Evolutionary conservation across 2,113 vertebrate species (phyloP).

Genomic region (Eira barbara): DNA sequence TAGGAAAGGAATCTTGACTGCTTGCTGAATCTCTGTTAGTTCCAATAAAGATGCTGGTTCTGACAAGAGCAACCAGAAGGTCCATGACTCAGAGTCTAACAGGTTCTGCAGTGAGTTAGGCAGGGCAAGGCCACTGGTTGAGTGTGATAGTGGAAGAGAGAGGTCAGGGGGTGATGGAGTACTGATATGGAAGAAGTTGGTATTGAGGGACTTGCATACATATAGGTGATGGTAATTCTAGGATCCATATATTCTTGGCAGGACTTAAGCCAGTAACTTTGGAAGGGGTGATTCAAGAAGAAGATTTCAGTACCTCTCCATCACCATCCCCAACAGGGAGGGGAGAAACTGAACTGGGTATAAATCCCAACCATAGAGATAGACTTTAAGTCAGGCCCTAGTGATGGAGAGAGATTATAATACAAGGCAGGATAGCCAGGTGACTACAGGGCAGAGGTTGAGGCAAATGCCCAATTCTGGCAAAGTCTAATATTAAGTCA

Average conservation of each 20-base stretch:
- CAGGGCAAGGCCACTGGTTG: not conserved
- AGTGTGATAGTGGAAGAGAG: not conserved
- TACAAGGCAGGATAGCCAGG: not conserved
- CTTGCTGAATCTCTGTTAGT: not conserved
- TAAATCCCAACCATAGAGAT: not conserved
- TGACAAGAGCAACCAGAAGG: not conserved
- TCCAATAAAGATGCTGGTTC: not conserved
- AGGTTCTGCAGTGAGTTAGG: not conserved
- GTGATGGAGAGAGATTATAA: not conserved
- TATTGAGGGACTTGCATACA: not conserved
- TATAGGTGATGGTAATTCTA: not conserved
- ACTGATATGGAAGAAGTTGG: not conserved
- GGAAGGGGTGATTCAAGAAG: not conserved
- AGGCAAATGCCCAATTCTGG: not conserved
- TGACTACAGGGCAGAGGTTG: not conserved
- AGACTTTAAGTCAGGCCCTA: not conserved
- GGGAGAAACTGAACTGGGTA: not conserved
- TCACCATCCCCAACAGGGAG: not conserved
- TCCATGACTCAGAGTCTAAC: not conserved
- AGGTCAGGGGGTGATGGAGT: not conserved
- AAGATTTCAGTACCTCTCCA: not conserved
- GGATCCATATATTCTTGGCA: not conserved
- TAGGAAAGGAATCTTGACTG: not conserved
- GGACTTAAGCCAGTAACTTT: not conserved
- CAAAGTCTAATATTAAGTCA: not conserved